A percentile compares a stretch with the other conserved stretches of the same genome.
These are phyloP conservation scores for Acrobasis consociella DNA, from an alignment of 2,888 invertebrate species.

Conservation along the genomic window DNA sequence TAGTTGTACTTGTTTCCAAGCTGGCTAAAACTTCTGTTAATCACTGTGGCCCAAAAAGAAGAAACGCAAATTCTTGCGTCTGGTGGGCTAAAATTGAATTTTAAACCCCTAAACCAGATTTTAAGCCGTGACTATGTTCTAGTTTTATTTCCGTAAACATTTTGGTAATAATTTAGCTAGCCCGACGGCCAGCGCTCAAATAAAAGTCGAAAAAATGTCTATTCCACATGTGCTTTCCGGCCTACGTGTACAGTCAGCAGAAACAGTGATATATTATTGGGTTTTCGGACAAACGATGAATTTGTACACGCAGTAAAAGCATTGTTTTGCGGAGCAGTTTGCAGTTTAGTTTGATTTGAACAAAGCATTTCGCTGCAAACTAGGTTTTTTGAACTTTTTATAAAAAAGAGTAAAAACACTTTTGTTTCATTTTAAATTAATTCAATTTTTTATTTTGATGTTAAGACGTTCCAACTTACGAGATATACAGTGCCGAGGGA, in stretches of 20 bases:
- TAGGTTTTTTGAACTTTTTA: no score
- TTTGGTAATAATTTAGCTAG: slow-evolving; percentile 53
- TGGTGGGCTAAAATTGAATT: slow-evolving; percentile 43
- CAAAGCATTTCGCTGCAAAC: no score
- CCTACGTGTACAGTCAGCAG: slow-evolving; percentile 28
- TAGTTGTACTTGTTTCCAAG: no score
- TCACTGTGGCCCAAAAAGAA: not conserved
- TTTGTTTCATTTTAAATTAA: no score
- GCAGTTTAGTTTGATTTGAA: not conserved
- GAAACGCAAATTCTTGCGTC: slow-evolving; percentile 24
- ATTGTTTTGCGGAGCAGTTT: slow-evolving; percentile 31
- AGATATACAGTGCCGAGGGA: no score
- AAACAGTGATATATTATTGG: slow-evolving; percentile 14
- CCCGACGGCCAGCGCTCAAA: slow-evolving; percentile 38
- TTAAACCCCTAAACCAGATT: slow-evolving; percentile 42
- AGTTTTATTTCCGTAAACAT: slow-evolving; percentile 45
- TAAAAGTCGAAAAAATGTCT: slow-evolving; percentile 45
- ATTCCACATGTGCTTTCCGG: slow-evolving; percentile 37
- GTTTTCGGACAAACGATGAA: slow-evolving; percentile 2
- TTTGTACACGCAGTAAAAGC: not conserved
- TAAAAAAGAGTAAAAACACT: no score
- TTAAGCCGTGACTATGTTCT: slow-evolving; percentile 37
- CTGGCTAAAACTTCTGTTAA: no score
- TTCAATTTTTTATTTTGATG: no score
- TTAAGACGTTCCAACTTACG: no score